Conservation (phyloP, 2,113 vertebrate species). For the Circaetus gallicus region DNA sequence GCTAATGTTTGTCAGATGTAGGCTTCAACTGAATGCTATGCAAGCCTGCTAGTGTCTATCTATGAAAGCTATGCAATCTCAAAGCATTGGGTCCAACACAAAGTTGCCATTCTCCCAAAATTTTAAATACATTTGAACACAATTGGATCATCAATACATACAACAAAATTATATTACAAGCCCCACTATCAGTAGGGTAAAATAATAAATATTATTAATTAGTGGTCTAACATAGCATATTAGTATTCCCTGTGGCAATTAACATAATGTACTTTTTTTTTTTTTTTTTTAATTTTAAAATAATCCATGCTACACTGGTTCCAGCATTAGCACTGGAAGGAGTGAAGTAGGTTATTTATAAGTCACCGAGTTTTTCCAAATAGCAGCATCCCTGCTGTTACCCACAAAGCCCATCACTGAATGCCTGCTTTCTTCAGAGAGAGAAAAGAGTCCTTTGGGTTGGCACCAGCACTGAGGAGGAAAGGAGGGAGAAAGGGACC, state of each 20-base stretch:
- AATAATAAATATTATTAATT: not conserved
- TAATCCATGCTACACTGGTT: not conserved
- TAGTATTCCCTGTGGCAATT: not conserved
- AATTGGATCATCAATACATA: not conserved
- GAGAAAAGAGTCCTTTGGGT: not conserved
- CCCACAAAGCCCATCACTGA: not conserved
- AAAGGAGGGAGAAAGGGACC: not conserved
- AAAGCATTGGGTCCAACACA: not conserved
- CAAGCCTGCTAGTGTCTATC: not conserved
- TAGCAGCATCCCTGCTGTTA: not conserved
- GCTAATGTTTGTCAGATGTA: slow-evolving; percentile 41
- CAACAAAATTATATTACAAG: not conserved
- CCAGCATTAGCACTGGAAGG: not conserved
- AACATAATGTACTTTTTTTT: not conserved
- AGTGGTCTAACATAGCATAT: not conserved
- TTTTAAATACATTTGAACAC: not conserved
- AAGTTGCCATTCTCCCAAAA: not conserved
- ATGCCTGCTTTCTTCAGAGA: not conserved
- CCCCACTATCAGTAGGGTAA: not conserved
- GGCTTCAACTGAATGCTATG: not conserved
- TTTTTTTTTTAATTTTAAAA: not conserved
- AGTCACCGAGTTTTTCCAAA: not conserved
- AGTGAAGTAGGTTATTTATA: not conserved
- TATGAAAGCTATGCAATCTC: not conserved
- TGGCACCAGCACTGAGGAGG: not conserved